phyloP scores from a whole-genome alignment of 2,113 vertebrate genomes.

The Ibidorhyncha struthersii region DNA sequence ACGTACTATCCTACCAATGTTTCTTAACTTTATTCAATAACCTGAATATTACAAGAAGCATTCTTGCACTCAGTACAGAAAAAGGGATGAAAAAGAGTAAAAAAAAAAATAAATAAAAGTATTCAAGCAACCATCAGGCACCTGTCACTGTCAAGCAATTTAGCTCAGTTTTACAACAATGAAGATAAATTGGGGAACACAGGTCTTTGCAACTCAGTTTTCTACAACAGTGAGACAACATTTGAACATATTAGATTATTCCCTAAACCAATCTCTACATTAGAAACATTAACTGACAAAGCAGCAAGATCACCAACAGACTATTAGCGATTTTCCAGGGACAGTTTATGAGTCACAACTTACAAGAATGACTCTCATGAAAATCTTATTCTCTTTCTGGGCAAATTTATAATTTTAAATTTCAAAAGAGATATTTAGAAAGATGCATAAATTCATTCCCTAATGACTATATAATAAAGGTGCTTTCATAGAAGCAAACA shows the following conservation, averaged over 20 bases:
- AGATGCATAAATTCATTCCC: not conserved
- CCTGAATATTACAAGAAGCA: not conserved
- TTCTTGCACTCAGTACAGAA: not conserved
- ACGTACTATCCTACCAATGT: not conserved
- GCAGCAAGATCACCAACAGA: not conserved
- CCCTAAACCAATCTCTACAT: not conserved
- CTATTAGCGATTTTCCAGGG: not conserved
- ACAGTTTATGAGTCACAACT: not conserved
- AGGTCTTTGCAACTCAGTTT: not conserved
- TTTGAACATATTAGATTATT: not conserved
- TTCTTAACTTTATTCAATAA: not conserved
- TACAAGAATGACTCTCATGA: not conserved
- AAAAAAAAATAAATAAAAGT: not conserved
- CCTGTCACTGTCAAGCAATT: not conserved
- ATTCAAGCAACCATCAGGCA: not conserved
- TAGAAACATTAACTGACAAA: not conserved
- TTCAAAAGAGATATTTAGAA: not conserved
- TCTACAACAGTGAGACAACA: not conserved
- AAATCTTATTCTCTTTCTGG: not conserved
- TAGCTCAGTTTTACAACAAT: not conserved
- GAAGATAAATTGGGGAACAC: not conserved
- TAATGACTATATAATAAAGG: not conserved
- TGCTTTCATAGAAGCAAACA: not conserved
- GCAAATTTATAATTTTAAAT: not conserved
- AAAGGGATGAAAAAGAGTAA: not conserved